Percentiles rank a stretch among this genome's conserved stretches.
Evolutionary conservation across 1,140 invertebrate genomes (phyloP).

Genomic region (Penaeus japonicus): DNA sequence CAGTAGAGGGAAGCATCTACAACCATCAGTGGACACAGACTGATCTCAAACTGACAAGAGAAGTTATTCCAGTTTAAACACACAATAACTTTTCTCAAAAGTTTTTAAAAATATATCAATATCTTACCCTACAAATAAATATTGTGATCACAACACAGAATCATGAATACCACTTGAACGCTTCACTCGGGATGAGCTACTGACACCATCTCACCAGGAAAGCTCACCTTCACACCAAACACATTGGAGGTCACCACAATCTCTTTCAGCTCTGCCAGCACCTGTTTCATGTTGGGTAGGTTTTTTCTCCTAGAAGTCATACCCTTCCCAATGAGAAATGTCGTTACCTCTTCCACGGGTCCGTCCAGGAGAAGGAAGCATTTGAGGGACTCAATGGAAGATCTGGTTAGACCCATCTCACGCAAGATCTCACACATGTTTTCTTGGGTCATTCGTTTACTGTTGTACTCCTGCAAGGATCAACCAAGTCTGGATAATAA

Average conservation of each 20-base stretch:
- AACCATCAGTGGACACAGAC: constrained; percentile 30
- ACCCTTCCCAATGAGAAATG: constrained; percentile 13
- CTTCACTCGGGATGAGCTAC: not conserved
- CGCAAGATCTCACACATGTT: constrained; percentile 2
- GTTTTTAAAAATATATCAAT: not conserved
- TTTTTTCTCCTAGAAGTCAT: constrained; percentile 34
- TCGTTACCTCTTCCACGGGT: constrained; percentile 30
- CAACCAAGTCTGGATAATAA: not conserved
- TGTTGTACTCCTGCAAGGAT: constrained; percentile 33
- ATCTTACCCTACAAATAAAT: too few relatives aligned
- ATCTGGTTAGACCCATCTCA: constrained; percentile 1
- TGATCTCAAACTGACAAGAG: constrained; percentile 30
- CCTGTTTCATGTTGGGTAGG: not conserved
- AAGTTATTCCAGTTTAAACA: not conserved
- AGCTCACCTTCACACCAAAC: too few relatives aligned
- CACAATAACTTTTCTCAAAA: not conserved
- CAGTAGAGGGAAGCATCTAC: constrained; percentile 32
- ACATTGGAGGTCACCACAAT: too few relatives aligned
- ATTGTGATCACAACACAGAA: too few relatives aligned
- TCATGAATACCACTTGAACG: too few relatives aligned
- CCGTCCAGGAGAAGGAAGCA: constrained; percentile 37
- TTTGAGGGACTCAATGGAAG: constrained; percentile 34
- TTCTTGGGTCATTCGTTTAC: constrained; percentile 24
- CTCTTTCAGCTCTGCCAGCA: constrained; percentile 14
- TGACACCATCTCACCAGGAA: too few relatives aligned